Percentiles rank a stretch among this genome's conserved stretches.
Conservation (phyloP, 1,140 invertebrate genomes). For the Ctenoplectra terminalis region DNA sequence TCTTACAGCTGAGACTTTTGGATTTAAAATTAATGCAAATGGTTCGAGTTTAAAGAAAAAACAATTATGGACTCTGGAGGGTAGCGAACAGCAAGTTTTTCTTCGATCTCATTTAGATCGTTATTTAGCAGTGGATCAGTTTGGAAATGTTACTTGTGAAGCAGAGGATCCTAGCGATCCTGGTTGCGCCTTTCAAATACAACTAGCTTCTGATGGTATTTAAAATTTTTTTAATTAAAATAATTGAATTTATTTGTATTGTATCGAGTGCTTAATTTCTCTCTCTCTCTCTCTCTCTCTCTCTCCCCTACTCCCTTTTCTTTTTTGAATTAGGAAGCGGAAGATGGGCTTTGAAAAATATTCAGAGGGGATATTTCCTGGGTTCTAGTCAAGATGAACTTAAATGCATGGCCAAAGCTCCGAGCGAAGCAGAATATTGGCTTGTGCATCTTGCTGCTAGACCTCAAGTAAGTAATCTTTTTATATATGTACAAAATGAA, state of each 20-base stretch:
- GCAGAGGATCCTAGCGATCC: slow-evolving; percentile 90
- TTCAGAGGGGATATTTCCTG: slow-evolving; percentile 95
- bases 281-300: no score
- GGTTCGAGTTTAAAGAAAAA: slow-evolving; percentile 98
- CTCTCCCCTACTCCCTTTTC: no score
- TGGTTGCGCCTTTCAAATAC: slow-evolving; percentile 94
- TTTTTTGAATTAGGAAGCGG: slow-evolving; percentile 85
- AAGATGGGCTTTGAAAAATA: slow-evolving; percentile 95
- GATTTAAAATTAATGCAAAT: slow-evolving; percentile 98
- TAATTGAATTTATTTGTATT: neutral
- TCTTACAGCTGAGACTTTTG: slow-evolving; percentile 98
- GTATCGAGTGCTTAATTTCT: no score
- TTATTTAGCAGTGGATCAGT: slow-evolving; percentile 93
- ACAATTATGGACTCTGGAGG: slow-evolving; percentile 95
- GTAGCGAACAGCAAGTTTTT: slow-evolving; percentile 88
- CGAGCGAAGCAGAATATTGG: slow-evolving; percentile 94
- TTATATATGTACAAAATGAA: slow-evolving; percentile 4
- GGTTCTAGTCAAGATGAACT: slow-evolving; percentile 95
- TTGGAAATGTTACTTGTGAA: slow-evolving; percentile 98
- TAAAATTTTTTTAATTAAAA: neutral
- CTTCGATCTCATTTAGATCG: slow-evolving; percentile 95
- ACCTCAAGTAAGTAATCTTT: slow-evolving; percentile 88
- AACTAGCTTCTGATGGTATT: slow-evolving; percentile 79
- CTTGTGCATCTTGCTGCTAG: slow-evolving; percentile 96
- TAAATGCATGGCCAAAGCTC: slow-evolving; percentile 95